Percentiles rank a stretch among this genome's conserved stretches.
These are phyloP conservation scores for Chrysogorgia sp. DNA, from an alignment of 92 coral and sea anemone species.

Conservation along the genomic window DNA sequence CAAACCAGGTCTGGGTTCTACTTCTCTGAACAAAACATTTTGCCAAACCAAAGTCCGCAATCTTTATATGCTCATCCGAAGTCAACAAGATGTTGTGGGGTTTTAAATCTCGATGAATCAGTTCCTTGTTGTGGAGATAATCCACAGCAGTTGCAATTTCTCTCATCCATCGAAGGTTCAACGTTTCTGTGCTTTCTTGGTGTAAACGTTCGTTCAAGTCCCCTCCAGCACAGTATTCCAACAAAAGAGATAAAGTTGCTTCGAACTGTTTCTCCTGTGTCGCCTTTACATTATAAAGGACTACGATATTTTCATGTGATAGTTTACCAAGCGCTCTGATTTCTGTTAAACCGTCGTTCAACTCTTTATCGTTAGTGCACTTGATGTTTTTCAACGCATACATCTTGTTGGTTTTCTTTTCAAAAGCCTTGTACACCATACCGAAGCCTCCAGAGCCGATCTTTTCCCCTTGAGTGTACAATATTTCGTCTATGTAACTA, in stretches of 20 bases:
- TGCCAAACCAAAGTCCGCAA: slow-evolving; percentile 31
- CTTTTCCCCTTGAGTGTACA: slow-evolving; percentile 7
- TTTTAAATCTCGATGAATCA: slow-evolving; percentile 15
- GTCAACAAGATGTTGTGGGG: slow-evolving; percentile 21
- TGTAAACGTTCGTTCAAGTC: slow-evolving; percentile 15
- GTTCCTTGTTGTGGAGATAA: neutral
- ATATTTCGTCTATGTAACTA: neutral
- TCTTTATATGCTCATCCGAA: neutral
- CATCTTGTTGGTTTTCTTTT: neutral
- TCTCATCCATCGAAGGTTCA: slow-evolving; percentile 22
- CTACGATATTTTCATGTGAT: slow-evolving; percentile 39
- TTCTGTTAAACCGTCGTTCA: slow-evolving; percentile 32
- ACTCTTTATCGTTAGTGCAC: slow-evolving; percentile 32
- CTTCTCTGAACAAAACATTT: neutral
- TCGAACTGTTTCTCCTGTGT: neutral
- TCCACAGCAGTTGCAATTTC: slow-evolving; percentile 12
- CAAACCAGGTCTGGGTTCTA: slow-evolving; percentile 6
- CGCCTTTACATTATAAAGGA: slow-evolving; percentile 3
- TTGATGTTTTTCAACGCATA: slow-evolving; percentile 52
- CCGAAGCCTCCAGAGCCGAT: slow-evolving; percentile 58
- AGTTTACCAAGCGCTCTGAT: slow-evolving; percentile 34
- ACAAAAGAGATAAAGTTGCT: slow-evolving; percentile 23
- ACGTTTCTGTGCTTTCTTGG: neutral
- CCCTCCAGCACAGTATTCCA: slow-evolving; percentile 18
- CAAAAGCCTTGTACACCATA: slow-evolving; percentile 43